A percentile compares a stretch with the other conserved stretches of the same genome.
Evolutionary conservation across 2,888 invertebrate species (phyloP).

Genomic region (Scrobipalpa atriplicella): DNA sequence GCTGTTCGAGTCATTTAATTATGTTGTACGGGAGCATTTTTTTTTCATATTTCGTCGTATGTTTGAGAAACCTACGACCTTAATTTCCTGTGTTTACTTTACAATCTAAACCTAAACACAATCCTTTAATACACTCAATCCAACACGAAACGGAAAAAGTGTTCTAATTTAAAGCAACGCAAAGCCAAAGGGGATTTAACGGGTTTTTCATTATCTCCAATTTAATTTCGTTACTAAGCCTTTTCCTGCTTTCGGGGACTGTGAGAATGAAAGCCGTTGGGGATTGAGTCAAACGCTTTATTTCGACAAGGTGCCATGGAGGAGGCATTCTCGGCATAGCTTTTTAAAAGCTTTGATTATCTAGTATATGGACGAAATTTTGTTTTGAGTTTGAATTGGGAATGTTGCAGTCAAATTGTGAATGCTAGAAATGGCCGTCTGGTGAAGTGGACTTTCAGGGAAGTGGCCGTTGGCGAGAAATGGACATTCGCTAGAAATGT

Average conservation of each 20-base stretch:
- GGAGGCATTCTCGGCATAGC: background rate
- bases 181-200: conserved; percentile 5
- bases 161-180: background rate
- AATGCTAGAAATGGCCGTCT: too few relatives aligned
- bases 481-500: too few relatives aligned
- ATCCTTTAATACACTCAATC: background rate
- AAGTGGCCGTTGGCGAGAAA: too few relatives aligned
- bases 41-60: too few relatives aligned
- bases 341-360: background rate
- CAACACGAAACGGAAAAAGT: conserved; percentile 5
- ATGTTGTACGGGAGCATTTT: too few relatives aligned
- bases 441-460: too few relatives aligned
- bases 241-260: conserved; percentile 9
- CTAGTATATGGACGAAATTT: background rate
- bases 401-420: background rate
- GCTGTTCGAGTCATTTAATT: too few relatives aligned
- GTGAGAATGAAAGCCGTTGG: background rate
- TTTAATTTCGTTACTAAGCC: conserved; percentile 20
- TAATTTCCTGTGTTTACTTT: conserved; percentile 5
- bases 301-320: background rate
- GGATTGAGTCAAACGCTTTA: conserved; percentile 6
- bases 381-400: background rate
- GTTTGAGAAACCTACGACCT: background rate
- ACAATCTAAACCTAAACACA: conserved; percentile 1
- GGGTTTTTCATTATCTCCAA: conserved; percentile 14